Conservation (phyloP, 2,888 invertebrate species). For the Celastrina argiolus region DNA sequence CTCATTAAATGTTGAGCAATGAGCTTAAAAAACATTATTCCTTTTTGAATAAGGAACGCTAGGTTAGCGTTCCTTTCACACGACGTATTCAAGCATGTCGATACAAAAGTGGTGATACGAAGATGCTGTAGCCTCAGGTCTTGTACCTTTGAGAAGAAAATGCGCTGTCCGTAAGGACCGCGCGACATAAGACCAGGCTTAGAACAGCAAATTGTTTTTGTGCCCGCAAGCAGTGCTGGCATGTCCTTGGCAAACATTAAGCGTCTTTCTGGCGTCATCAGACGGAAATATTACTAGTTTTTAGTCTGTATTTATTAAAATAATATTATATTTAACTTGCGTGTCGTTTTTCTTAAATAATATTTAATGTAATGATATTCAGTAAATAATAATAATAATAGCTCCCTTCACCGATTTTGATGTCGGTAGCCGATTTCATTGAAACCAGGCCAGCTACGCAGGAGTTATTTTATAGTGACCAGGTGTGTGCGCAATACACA, state of each 20-base stretch:
- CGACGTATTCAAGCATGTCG: neutral
- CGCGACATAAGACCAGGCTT: constrained; percentile 55
- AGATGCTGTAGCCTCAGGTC: constrained; percentile 15
- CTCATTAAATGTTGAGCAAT: too few species aligned
- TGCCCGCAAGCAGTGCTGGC: constrained; percentile 51
- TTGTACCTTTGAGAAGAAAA: constrained; percentile 7
- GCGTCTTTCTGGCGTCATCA: constrained; percentile 32
- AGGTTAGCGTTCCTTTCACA: neutral
- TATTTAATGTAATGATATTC: too few species aligned
- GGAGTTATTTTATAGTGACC: too few species aligned
- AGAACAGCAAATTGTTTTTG: constrained; percentile 71
- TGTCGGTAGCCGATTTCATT: too few species aligned
- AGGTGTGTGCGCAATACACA: too few species aligned
- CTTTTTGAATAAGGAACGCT: neutral
- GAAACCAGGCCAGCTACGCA: too few species aligned
- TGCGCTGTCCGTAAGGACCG: constrained; percentile 34
- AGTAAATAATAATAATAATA: too few species aligned
- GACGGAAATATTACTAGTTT: constrained; percentile 39
- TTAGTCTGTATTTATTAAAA: neutral
- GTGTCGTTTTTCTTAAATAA: neutral
- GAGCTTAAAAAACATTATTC: too few species aligned
- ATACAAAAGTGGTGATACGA: constrained; percentile 18
- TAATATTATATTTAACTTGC: neutral
- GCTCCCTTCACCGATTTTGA: too few species aligned
- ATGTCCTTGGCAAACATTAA: constrained; percentile 43